Percentiles rank a stretch among this genome's conserved stretches.
phyloP scores from a whole-genome alignment of 2,888 invertebrate species.

The Drosophila leonis region DNA sequence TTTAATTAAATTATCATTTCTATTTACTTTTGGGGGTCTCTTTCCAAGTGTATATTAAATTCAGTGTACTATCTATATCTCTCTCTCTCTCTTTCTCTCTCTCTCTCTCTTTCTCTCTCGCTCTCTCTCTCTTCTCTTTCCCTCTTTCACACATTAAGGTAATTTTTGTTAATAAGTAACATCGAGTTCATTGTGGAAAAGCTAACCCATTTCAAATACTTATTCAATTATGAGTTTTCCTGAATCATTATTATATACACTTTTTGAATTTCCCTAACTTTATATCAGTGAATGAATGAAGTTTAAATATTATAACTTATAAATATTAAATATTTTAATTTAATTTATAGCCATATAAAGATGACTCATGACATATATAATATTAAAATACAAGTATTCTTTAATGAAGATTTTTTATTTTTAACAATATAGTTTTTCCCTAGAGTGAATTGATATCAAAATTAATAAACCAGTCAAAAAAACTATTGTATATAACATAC shows the following conservation, averaged over 20 bases:
- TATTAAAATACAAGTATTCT: no score
- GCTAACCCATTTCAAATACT: neutral
- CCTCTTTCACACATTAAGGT: neutral
- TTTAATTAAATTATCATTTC: constrained; percentile 70
- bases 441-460: neutral
- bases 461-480: neutral
- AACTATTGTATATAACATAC: neutral
- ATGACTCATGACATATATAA: no score
- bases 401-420: neutral
- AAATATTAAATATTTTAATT: neutral
- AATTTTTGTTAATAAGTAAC: neutral
- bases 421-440: neutral
- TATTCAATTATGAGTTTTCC: neutral
- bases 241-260: neutral
- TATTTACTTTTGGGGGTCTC: constrained; percentile 17
- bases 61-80: constrained; percentile 10
- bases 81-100: neutral
- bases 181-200: neutral
- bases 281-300: no score
- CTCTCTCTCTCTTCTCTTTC: constrained; percentile 2
- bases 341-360: no score
- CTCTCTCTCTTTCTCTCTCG: neutral
- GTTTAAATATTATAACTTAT: neutral
- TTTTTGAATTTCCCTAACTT: neutral
- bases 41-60: constrained; percentile 31